Conservation (phyloP, 2,888 invertebrate genomes). For the Noctuana brunneofusca region DNA sequence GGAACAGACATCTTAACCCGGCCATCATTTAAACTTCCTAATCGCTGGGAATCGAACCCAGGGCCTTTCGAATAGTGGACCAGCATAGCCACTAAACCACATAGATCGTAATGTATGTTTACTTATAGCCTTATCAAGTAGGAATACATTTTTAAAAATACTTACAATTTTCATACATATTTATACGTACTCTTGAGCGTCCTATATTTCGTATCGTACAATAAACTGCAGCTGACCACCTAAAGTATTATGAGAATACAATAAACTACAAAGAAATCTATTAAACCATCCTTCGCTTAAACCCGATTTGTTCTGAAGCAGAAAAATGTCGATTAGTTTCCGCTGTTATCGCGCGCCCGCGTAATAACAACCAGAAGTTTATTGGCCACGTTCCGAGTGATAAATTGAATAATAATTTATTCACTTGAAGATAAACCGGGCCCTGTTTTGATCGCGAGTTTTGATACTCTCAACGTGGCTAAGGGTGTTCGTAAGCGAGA, state of each 20-base stretch:
- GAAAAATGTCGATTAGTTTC: conserved; percentile 60
- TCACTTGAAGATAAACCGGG: conserved; percentile 64
- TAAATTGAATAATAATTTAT: conserved; percentile 82
- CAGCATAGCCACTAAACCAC: no score
- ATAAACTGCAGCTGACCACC: background rate
- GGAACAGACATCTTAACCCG: no score
- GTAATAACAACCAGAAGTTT: conserved; percentile 78
- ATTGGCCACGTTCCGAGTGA: conserved; percentile 68
- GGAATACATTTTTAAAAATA: no score
- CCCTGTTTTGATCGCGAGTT: conserved; percentile 54
- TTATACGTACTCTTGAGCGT: no score
- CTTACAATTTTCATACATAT: no score
- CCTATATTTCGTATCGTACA: no score
- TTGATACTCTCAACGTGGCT: conserved; percentile 65
- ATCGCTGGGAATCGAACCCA: no score
- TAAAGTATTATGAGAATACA: background rate
- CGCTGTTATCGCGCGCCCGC: conserved; percentile 64
- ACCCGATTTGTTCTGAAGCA: conserved; percentile 34
- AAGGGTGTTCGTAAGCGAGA: conserved; percentile 40
- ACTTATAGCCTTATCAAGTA: background rate
- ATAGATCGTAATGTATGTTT: no score
- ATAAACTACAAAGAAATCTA: background rate
- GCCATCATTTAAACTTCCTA: no score
- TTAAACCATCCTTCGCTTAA: background rate
- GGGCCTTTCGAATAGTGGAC: no score